Evolutionary conservation across 2,797 vertebrate species (phyloP), one percentile per base, ranked within the genome.

Genomic region (Eupleurogrammus muticus): DNA sequence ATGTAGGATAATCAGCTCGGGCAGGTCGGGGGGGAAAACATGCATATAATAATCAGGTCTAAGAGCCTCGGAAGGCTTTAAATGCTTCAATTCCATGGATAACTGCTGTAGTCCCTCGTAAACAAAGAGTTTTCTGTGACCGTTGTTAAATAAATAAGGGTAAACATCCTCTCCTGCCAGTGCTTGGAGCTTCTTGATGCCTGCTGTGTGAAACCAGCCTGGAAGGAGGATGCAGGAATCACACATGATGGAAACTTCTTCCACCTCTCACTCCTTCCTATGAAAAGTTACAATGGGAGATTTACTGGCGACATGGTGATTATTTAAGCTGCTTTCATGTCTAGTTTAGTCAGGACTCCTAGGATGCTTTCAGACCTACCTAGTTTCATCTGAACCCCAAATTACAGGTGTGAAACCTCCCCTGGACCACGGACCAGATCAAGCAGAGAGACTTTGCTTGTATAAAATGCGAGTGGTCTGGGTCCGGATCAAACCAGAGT

Each of bases 1-100:
- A 81, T 82, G 82, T 82, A 80, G 78, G 81, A 86, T 90, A 90
- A 91, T 91, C 90, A 89, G 84, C 80, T 85, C 38, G 57, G 73
- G 85, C 87, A 90, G 86, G 81, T 89, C 72, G 72, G 78, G 35
- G n/a, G 52, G 77, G 75, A 81, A 84, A 86, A 84, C 80, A 85
- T 49, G 77, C 88, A 81, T 75, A 61, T 66, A 77, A 85, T 89
- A 90, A 91, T 92, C 81, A 78, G 84, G 77, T 85, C 75, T 87
- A 82, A 89, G 88, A 89, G 83, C 72, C 86, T 86, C 80, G 73
- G 54, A 57, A 68, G 86, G 72, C 84, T 87, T 84, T 83, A 88
- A 87, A 86, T 70, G 76, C 73, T 79, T 66, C 61, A 69, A 40
- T 83, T 85, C 69, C 73, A 81, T 48, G 55, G 75, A 84, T 90